Conservation (phyloP, 2,888 invertebrate species). For the Baccha elongata region DNA sequence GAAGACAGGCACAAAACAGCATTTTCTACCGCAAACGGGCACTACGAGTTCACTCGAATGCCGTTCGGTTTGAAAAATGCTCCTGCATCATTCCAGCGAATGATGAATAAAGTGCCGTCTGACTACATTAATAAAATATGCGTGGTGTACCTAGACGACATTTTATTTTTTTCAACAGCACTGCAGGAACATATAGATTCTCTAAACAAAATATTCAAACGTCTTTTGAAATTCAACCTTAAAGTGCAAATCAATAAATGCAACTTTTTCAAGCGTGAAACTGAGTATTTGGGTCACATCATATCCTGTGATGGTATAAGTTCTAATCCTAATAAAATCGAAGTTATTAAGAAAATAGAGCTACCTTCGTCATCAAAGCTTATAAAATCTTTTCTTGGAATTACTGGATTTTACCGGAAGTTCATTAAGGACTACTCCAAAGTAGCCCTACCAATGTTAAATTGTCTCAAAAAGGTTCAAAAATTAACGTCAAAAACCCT, state of each 20-base stretch:
- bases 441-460: conserved; percentile 46
- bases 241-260: too few relatives aligned
- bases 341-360: conserved; percentile 32
- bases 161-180: too few relatives aligned
- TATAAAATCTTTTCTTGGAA: conserved; percentile 40
- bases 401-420: conserved; percentile 53
- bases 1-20: conserved; percentile 28
- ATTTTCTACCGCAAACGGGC: neutral
- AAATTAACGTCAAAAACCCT: conserved; percentile 38
- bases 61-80: neutral
- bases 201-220: neutral
- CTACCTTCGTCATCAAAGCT: conserved; percentile 17
- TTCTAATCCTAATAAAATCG: conserved; percentile 55
- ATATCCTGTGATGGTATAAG: conserved; percentile 53
- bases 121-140: neutral
- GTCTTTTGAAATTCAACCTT: neutral
- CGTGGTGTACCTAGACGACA: too few relatives aligned
- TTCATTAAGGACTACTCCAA: conserved; percentile 61
- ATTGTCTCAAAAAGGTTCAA: conserved; percentile 51
- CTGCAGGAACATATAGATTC: too few relatives aligned
- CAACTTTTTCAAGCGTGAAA: conserved; percentile 25
- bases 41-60: neutral
- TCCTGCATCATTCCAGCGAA: neutral
- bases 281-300: conserved; percentile 33
- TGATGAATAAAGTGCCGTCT: neutral